Evolutionary conservation across 1,140 invertebrate species (phyloP), one percentile per base, ranked within the genome.

Genomic region (Lysiphlebus fabarum): DNA sequence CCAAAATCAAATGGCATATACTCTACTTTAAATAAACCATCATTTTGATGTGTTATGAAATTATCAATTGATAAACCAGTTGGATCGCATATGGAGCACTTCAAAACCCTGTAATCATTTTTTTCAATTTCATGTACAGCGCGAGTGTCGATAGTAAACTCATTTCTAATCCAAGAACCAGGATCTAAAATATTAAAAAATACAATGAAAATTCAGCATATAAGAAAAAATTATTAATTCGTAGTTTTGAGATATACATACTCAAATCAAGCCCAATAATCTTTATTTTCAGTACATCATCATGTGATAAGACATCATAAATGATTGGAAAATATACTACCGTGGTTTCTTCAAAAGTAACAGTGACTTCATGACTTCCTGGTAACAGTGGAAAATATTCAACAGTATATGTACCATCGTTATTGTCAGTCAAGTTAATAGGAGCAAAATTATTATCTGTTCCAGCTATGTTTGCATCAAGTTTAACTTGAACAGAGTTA

Each of bases 1-100:
- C 92, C 92, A 77, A 92, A 88, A 81, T 93, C 91, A 68, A 90
- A 90, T 2, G 92, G 91, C 1, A 89, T 91, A 69, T 93, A 94
- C 66, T 84, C 87, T 9, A 94, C 90, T 67, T 85, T 84, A 69
- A 91, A 93, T 1, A 90, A 92, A 33, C 92, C 90, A 71, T 94
- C 89, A 7, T 84, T 83, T 62, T 86, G 83, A 37, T 88, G 86
- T 12, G 85, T 85, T 9, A 93, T 86, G 37, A 88, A 75, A 65
- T 90, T 89, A 63, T 92, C 89, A 17, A 86, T 87, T 59, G 85
- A 83, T 12, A 83, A 81, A 1, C 92, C 92, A 59, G 84, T 88
- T 6, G 92, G 91, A 72, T 89, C 90, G 5, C 86, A 92, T 36
- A 95, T 90, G n/a, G 85, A 84, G 65, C 91, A 92, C 5, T 85